Evolutionary conservation across 2,797 vertebrate species (phyloP), one percentile per base, ranked within the genome.

Genomic region (Adrianichthys oophorus): DNA sequence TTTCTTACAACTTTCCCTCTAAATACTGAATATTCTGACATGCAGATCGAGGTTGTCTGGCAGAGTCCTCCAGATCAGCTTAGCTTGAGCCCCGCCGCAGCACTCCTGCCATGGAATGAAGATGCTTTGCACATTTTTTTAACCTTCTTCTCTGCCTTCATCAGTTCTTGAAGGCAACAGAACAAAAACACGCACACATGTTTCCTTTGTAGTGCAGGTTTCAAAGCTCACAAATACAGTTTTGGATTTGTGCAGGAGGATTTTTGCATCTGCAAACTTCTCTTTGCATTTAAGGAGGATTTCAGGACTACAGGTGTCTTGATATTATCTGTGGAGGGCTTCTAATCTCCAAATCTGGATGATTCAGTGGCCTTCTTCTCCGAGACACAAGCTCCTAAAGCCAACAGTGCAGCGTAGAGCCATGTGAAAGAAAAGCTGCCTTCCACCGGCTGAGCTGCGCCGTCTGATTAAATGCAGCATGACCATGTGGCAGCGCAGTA

Each of bases 281-380:
- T 37, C 32, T 37, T 37, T 13, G 0, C 66, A 3, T 32, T 45
- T 40, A 40, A 6, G 26, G 5, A 6, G 1, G 26, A 7, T 29
- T 29, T 7, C 26, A 29, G 26, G 54, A 21, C 61, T 53, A 54
- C 68, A 72, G 48, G 47, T 15, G 58, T 47, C 44, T 77, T 53
- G 32, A 7, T 52, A 40, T 16, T 47, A 54, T 18, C 45, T 43
- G 23, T 54, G 56, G 56, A 48, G 7, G 7, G 54, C 21, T 50
- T 74, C 52, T 53, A 70, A 76, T 69, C 70, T 65, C 44, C 56
- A 52, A 57, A 67, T 52, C 66, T 83, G 80, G 74, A 76, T 65
- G 45, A 24, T 68, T 37, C 3, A 37, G 10, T 37, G 32, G 10
- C 32, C 62, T 71, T 72, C 65, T 50, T 42, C 54, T 52, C 54